phyloP scores from a whole-genome alignment of 2,113 vertebrate species.

The Chionomys nivalis region DNA sequence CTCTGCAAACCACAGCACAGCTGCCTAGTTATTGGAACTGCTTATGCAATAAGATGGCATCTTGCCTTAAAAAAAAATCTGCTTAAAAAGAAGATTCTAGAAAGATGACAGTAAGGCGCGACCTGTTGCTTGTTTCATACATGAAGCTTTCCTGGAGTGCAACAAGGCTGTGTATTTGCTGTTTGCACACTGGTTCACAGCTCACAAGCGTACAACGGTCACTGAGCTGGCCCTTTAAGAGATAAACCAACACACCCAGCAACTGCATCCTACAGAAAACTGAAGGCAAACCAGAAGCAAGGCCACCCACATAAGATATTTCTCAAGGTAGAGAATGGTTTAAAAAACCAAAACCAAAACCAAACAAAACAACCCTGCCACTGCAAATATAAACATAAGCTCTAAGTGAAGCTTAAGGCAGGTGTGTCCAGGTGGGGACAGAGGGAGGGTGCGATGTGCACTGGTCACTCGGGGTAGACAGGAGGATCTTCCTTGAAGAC shows the following conservation, averaged over 20 bases:
- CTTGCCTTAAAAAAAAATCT: background rate
- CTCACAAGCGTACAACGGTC: background rate
- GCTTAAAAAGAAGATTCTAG: constrained; percentile 56
- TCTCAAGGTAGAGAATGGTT: constrained; percentile 21
- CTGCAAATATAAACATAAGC: background rate
- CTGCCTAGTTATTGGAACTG: constrained; percentile 30
- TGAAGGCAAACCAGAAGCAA: background rate
- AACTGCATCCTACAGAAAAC: background rate
- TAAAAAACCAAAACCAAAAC: background rate
- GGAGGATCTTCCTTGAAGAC: background rate
- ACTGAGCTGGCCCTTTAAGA: background rate
- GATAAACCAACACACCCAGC: background rate
- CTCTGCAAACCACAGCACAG: background rate
- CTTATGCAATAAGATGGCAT: constrained; percentile 27
- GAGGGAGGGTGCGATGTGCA: background rate
- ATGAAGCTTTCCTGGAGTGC: background rate
- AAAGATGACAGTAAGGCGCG: constrained; percentile 5
- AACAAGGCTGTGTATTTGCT: background rate
- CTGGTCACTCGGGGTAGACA: background rate
- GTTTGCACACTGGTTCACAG: background rate
- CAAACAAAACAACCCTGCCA: background rate
- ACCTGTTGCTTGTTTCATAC: constrained; percentile 1
- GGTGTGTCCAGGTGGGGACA: background rate
- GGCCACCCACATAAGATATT: background rate
- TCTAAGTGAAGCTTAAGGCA: background rate